Conservation (phyloP, 2,113 vertebrate genomes). For the Cyanistes caeruleus region DNA sequence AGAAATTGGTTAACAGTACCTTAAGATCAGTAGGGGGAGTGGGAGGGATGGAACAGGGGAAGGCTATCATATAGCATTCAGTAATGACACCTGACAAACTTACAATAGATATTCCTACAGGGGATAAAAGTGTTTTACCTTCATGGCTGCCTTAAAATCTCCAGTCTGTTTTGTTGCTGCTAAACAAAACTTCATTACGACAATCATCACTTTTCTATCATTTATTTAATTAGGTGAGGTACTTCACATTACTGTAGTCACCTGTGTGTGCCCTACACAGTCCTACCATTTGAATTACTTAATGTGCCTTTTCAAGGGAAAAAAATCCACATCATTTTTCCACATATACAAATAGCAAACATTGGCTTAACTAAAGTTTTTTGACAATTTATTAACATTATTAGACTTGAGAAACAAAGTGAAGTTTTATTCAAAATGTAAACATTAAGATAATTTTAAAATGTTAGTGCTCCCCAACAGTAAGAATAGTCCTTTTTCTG, state of each 20-base stretch:
- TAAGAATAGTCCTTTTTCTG: neutral
- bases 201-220: neutral
- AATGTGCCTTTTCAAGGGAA: neutral
- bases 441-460: neutral
- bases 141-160: neutral
- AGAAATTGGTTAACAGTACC: neutral
- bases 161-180: neutral
- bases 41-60: neutral
- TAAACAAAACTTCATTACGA: neutral
- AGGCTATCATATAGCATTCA: neutral
- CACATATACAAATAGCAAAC: neutral
- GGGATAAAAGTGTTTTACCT: neutral
- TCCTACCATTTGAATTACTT: neutral
- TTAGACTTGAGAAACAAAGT: constrained; percentile 6
- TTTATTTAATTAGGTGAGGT: neutral
- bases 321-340: neutral
- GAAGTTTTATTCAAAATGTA: constrained; percentile 24
- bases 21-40: neutral
- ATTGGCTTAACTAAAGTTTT: neutral
- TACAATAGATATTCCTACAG: neutral
- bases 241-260: neutral
- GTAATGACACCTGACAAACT: neutral
- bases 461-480: constrained; percentile 3
- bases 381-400: constrained; percentile 7
- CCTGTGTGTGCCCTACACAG: neutral